Percentiles rank a stretch among this genome's conserved stretches.
Conservation (phyloP, 2,113 vertebrate genomes). For the Cyprinodon variegatus region DNA sequence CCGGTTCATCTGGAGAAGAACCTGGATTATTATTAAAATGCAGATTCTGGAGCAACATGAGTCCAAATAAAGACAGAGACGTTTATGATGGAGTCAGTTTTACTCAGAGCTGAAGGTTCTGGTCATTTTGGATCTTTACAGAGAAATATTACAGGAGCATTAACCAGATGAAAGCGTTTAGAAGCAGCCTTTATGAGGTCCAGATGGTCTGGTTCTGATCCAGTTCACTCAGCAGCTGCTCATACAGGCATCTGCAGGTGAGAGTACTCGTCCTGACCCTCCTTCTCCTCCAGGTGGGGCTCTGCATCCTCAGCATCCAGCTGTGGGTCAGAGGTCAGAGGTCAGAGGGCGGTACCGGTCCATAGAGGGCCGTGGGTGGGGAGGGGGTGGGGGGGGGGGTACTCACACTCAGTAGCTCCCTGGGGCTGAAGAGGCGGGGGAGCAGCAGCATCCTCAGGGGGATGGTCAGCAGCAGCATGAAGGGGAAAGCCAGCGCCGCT, state of each 20-base stretch:
- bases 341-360: not conserved
- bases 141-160: not conserved
- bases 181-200: not conserved
- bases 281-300: slow-evolving; percentile 88
- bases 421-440: slow-evolving; percentile 85
- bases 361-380: too few relatives aligned
- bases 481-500: slow-evolving; percentile 92
- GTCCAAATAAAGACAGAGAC: not conserved
- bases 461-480: slow-evolving; percentile 93
- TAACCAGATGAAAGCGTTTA: not conserved
- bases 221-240: slow-evolving; percentile 32
- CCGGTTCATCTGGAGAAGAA: too few relatives aligned
- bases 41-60: too few relatives aligned
- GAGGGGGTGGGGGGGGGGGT: not conserved
- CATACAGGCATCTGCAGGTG: slow-evolving; percentile 96
- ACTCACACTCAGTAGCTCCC: slow-evolving; percentile 93
- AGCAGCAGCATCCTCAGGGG: slow-evolving; percentile 90
- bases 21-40: too few relatives aligned
- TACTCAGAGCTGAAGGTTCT: not conserved
- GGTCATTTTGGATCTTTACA: not conserved
- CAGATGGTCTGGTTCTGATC: not conserved
- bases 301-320: slow-evolving; percentile 88
- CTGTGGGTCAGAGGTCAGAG: slow-evolving; percentile 72
- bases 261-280: slow-evolving; percentile 91
- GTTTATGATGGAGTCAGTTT: not conserved